These are phyloP conservation scores for Otolemur crassicaudatus DNA, from an alignment of 2,797 vertebrate species.

Conservation along the genomic window DNA sequence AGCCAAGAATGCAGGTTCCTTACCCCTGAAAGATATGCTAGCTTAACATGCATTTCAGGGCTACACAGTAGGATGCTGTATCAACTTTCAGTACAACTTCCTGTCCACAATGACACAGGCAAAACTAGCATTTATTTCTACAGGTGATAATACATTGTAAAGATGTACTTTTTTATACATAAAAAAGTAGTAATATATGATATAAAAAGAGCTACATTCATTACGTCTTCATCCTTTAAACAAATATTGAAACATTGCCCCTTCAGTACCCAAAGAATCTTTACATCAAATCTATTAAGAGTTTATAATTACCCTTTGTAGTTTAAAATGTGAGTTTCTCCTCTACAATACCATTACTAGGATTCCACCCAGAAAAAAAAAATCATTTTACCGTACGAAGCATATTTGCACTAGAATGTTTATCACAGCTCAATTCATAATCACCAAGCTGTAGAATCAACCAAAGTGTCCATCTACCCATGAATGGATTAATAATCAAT, in stretches of 20 bases:
- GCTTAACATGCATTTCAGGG: neutral
- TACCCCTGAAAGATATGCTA: neutral
- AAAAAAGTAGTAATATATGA: neutral
- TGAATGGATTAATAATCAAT: too few relatives aligned
- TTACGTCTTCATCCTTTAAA: constrained; percentile 6
- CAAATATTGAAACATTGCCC: constrained; percentile 11
- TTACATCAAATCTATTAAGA: neutral
- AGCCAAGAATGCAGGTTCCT: neutral
- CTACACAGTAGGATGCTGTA: neutral
- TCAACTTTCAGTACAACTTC: constrained; percentile 18
- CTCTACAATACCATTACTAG: too few relatives aligned
- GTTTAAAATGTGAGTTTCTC: constrained; percentile 23
- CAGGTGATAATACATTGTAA: constrained; percentile 23
- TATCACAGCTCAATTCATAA: too few relatives aligned
- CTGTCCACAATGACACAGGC: neutral
- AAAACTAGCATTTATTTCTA: constrained; percentile 23
- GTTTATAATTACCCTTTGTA: neutral
- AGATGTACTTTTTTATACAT: neutral
- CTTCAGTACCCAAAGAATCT: constrained; percentile 43
- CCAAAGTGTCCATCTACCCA: too few relatives aligned
- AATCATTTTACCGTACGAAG: too few relatives aligned
- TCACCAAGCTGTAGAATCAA: too few relatives aligned
- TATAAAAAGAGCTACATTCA: neutral
- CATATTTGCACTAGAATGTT: too few relatives aligned
- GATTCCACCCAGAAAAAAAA: too few relatives aligned